Conservation (phyloP, 1,140 invertebrate species). For the Steinernema khuongi region DNA sequence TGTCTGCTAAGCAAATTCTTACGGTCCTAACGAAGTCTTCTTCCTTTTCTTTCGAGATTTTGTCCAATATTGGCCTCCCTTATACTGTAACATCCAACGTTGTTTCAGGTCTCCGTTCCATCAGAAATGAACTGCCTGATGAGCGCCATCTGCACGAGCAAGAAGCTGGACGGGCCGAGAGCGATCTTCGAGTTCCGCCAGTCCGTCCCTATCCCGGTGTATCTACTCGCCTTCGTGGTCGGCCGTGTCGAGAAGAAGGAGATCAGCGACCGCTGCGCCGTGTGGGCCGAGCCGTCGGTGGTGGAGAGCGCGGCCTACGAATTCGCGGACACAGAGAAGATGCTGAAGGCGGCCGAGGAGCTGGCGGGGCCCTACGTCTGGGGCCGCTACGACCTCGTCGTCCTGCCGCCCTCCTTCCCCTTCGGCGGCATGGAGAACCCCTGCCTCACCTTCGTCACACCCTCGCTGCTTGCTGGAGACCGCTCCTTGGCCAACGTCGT, state of each 20-base stretch:
- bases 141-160: slow-evolving; percentile 68
- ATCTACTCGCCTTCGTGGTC: slow-evolving; percentile 76
- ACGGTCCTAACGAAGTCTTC: neutral
- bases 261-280: slow-evolving; percentile 68
- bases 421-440: slow-evolving; percentile 97
- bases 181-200: slow-evolving; percentile 69
- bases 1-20: neutral
- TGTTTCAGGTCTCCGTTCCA: slow-evolving; percentile 69
- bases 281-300: slow-evolving; percentile 81
- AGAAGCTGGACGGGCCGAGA: slow-evolving; percentile 5
- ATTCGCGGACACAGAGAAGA: slow-evolving; percentile 69
- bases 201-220: slow-evolving; percentile 59
- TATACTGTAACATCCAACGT: neutral
- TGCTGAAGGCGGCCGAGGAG: slow-evolving; percentile 75
- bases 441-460: slow-evolving; percentile 87
- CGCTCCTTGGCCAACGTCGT: slow-evolving; percentile 77
- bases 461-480: slow-evolving; percentile 66
- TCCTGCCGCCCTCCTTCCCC: slow-evolving; percentile 85
- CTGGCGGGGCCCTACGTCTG: slow-evolving; percentile 62
- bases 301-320: slow-evolving; percentile 69
- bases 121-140: slow-evolving; percentile 75
- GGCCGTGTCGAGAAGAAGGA: slow-evolving; percentile 71
- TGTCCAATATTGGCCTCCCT: neutral
- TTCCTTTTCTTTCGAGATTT: neutral
- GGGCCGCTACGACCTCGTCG: slow-evolving; percentile 72